Conservation (phyloP, 2,888 invertebrate genomes). For the Morinoia aosen region DNA sequence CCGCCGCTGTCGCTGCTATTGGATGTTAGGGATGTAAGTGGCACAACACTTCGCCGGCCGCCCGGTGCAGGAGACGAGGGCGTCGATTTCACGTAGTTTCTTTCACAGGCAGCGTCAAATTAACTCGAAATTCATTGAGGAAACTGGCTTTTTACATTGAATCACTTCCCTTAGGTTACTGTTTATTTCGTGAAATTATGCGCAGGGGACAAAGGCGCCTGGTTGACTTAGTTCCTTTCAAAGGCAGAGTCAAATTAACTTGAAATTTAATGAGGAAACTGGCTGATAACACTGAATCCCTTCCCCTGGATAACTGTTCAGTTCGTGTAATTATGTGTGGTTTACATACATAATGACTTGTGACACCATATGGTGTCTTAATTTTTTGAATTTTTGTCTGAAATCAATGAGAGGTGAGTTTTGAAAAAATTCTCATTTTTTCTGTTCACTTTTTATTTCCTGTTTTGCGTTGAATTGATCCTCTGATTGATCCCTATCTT, state of each 20-base stretch:
- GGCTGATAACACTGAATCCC: not conserved
- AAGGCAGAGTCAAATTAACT: not conserved
- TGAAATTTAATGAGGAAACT: not conserved
- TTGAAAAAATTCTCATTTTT: not conserved
- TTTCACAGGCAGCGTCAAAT: not conserved
- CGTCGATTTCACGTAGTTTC: not conserved
- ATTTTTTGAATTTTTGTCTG: not conserved
- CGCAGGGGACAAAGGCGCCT: not conserved
- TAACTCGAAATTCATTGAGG: not conserved
- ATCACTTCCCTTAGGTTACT: not conserved
- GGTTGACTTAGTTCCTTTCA: not conserved
- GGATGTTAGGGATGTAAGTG: conserved; percentile 51
- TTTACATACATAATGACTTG: not conserved
- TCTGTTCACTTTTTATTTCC: not conserved
- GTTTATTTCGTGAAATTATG: not conserved
- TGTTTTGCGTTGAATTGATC: not conserved
- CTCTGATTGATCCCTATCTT: not conserved
- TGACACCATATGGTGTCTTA: not conserved
- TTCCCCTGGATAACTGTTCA: not conserved
- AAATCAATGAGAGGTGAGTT: not conserved
- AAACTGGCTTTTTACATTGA: not conserved
- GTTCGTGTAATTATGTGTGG: not conserved
- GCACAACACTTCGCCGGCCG: conserved; percentile 35
- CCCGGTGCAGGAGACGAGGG: not conserved
- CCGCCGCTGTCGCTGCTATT: conserved; percentile 15